Conservation (phyloP, 1,140 invertebrate genomes). For the Trichonephila inaurata region DNA sequence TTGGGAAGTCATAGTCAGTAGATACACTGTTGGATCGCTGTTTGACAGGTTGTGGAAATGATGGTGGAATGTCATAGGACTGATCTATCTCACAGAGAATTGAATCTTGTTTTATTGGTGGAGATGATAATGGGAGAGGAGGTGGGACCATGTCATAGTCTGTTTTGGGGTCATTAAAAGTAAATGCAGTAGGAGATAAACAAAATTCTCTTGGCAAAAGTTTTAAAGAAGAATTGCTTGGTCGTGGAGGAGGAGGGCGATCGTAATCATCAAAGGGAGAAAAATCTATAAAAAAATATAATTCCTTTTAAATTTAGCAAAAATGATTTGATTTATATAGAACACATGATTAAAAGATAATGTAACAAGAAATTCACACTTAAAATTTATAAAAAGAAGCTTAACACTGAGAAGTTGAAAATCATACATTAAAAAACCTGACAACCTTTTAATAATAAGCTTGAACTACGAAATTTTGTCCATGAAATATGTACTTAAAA, state of each 20-base stretch:
- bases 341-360: too few relatives aligned
- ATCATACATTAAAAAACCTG: too few relatives aligned
- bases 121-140: constrained; percentile 50
- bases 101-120: constrained; percentile 18
- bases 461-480: too few relatives aligned
- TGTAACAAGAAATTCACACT: too few relatives aligned
- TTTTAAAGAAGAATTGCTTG: constrained; percentile 23
- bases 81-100: constrained; percentile 33
- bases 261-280: constrained; percentile 52
- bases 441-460: too few relatives aligned
- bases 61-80: constrained; percentile 57
- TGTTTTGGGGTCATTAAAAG: constrained; percentile 40
- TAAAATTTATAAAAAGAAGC: too few relatives aligned
- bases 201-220: background rate
- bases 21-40: constrained; percentile 61
- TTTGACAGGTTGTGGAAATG: background rate
- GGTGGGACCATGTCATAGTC: constrained; percentile 70
- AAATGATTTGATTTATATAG: background rate
- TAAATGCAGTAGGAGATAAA: background rate
- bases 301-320: background rate
- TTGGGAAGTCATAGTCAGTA: constrained; percentile 63
- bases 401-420: too few relatives aligned
- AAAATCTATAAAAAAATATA: constrained; percentile 58
- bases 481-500: too few relatives aligned
- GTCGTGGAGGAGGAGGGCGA: constrained; percentile 56